Evolutionary conservation across 1,140 invertebrate species (phyloP), one percentile per base, ranked within the genome.

Genomic region (Mactra quadrangularis): DNA sequence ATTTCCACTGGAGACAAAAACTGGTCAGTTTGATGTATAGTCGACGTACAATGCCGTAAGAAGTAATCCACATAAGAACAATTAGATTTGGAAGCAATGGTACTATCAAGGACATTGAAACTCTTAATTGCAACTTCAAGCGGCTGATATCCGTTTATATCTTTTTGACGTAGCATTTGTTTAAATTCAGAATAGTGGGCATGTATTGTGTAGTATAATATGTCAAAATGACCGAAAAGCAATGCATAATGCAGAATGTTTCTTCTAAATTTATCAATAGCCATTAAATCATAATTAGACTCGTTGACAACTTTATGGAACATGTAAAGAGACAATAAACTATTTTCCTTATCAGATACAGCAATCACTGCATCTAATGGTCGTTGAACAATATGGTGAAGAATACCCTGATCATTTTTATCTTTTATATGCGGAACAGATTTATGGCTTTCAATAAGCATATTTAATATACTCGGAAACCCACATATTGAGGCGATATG

Each of bases 201-300:
- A 7, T 4, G 3, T 17, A 9, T 27, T 47, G 25, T n/a, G 17
- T 68, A 52, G 3, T 52, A 11, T 6, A 68, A 38, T 29, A 68
- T 41, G 0, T 6, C 2, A 31, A 25, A 2, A 68, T 68, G 45
- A 3, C 64, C 64, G 17, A 47, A 4, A 31, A 22, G 47, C 6
- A 68, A n/a, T 13, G 19, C 45, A 41, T 68, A 68, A 33, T 68
- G 64, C 15, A 68, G 33, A 19, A 68, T n/a, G 29, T 68, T 68
- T 68, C 64, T 68, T 6, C 41, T 27, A 68, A 29, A 68, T 11
- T 31, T 13, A 22, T 68, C 64, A 31, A n/a, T 19, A 29, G 64
- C 4, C 15, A 3, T 6, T n/a, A n/a, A n/a, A n/a, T n/a, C n/a
- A n/a, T 25, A 68, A 15, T 11, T 50, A 3, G 45, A 47, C 41